Conservation (phyloP, 2,113 vertebrate genomes). For the Paedocypris sp. region DNA sequence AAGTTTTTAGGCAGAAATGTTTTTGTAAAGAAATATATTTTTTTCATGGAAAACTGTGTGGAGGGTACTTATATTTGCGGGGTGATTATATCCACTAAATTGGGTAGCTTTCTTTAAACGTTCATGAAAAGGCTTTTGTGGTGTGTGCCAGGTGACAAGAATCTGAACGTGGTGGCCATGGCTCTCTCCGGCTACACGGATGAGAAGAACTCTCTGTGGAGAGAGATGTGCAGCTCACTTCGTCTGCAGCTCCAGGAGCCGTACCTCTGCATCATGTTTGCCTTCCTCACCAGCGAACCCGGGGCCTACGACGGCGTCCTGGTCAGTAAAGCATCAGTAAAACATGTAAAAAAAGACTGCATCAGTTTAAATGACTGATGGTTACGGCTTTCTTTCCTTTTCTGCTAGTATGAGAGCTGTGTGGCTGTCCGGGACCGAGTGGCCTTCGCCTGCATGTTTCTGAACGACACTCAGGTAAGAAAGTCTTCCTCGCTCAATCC, state of each 20-base stretch:
- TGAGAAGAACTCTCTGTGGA: constrained; percentile 92
- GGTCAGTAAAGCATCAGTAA: no score
- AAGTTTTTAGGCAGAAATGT: no score
- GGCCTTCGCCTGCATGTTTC: constrained; percentile 94
- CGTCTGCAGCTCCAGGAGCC: constrained; percentile 87
- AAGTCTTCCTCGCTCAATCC: neutral
- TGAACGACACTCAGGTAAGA: constrained; percentile 82
- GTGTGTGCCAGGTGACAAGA: constrained; percentile 74
- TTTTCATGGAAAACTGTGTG: no score
- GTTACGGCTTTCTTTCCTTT: constrained; percentile 20
- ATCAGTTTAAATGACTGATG: neutral
- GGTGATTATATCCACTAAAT: no score
- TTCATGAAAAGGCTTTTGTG: neutral
- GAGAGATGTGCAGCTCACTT: constrained; percentile 95
- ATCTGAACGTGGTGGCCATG: constrained; percentile 98
- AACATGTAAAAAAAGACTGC: no score
- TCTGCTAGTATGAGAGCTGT: constrained; percentile 75
- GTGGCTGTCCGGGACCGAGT: constrained; percentile 91
- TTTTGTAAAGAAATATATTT: no score
- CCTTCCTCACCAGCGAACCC: constrained; percentile 93
- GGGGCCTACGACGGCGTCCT: constrained; percentile 88
- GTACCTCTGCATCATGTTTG: constrained; percentile 93
- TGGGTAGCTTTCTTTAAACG: no score
- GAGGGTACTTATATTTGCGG: no score
- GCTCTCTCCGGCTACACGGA: constrained; percentile 93